A percentile compares a stretch with the other conserved stretches of the same genome.
These are phyloP conservation scores for Pampusana beccarii DNA, from an alignment of 2,113 vertebrate genomes.

Conservation along the genomic window DNA sequence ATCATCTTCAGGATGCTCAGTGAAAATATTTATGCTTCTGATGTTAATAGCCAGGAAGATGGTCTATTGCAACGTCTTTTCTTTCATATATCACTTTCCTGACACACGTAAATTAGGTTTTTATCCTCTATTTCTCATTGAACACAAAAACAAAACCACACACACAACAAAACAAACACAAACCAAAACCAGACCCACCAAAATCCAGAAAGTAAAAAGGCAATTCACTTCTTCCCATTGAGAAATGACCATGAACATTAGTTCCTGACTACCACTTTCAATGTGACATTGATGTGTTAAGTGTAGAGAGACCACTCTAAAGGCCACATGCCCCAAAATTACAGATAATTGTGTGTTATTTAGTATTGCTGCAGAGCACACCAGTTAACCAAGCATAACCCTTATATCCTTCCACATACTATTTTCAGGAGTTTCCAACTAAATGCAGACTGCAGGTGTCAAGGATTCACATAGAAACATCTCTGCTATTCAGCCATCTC, in stretches of 20 bases:
- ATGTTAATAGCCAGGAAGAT: not conserved
- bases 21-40: not conserved
- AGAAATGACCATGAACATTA: not conserved
- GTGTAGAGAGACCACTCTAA: not conserved
- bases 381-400: not conserved
- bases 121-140: not conserved
- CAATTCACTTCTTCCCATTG: not conserved
- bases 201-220: not conserved
- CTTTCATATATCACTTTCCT: not conserved
- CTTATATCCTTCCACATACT: not conserved
- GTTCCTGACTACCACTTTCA: not conserved
- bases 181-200: not conserved
- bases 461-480: not conserved
- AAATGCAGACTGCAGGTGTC: not conserved
- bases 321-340: not conserved
- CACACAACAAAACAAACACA: not conserved
- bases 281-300: accelerated
- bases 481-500: not conserved
- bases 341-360: not conserved
- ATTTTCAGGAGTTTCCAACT: not conserved
- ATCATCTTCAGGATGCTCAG: not conserved
- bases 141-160: not conserved
- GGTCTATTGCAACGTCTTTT: not conserved
- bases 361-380: not conserved
- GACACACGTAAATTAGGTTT: not conserved